Base-by-base conservation (phyloP, 2,888 invertebrate species). In the Pterobdella sp. region DNA sequence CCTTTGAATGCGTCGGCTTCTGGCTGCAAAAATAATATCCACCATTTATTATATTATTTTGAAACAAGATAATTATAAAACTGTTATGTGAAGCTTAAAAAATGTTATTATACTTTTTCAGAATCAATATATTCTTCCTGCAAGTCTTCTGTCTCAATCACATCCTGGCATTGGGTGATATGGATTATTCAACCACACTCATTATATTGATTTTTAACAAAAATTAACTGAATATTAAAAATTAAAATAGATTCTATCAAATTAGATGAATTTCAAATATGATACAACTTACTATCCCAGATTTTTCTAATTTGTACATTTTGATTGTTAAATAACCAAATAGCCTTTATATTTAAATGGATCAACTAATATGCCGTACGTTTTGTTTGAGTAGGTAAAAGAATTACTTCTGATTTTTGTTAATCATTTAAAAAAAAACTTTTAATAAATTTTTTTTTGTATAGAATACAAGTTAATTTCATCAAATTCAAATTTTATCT, bases 71-170 rank as follows among this genome's bases (percentile, higher is more conserved):
- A n/a, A n/a, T n/a, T n/a, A n/a, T n/a, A n/a, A n/a, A n/a, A n/a
- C n/a, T n/a, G n/a, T n/a, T n/a, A n/a, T n/a, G n/a, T n/a, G n/a
- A n/a, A n/a, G n/a, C n/a, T n/a, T n/a, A n/a, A n/a, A n/a, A n/a
- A n/a, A n/a, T n/a, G n/a, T n/a, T 42, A 42, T 42, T 14, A 18
- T 18, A 18, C 42, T 18, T 42, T 42, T 42, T 42, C 7, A 14
- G 26, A 36, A 2, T 60, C 14, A 29, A 63, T 60, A 31, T 56
- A 18, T n/a, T 60, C 52, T 36, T 60, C 71, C 34, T 35, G 26
- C 22, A 60, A n/a, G 26, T 52, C 36, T 22, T 71, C 63, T 32
- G 71, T 71, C 35, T 71, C 71, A 26, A 56, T 29, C n/a, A 71
- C 63, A 35, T 71, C 56, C 71, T 71, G 35, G 3, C 36, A 70